phyloP scores from a whole-genome alignment of 2,888 invertebrate species.

The Sipha maydis region DNA sequence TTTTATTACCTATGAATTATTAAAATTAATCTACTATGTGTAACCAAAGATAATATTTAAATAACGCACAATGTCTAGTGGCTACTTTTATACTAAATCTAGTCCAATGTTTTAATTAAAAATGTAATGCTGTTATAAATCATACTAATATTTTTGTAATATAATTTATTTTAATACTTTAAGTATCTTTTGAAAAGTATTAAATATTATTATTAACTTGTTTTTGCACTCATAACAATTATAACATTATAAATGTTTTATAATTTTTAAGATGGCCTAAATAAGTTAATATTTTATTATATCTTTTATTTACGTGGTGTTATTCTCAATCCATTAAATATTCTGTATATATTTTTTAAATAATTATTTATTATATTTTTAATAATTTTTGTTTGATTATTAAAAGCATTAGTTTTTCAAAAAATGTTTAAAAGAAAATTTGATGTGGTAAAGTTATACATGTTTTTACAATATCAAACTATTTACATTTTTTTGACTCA shows the following conservation, averaged over 20 bases:
- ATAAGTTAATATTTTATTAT: slow-evolving; percentile 20
- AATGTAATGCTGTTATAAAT: not conserved
- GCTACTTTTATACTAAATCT: slow-evolving; percentile 25
- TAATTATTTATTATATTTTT: not conserved
- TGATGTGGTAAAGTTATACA: not conserved
- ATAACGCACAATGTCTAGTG: slow-evolving; percentile 2
- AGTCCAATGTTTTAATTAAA: slow-evolving; percentile 34
- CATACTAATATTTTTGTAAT: not conserved
- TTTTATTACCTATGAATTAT: not conserved
- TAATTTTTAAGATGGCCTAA: slow-evolving; percentile 13
- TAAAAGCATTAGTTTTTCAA: not conserved
- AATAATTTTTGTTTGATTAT: not conserved
- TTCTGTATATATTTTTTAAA: not conserved
- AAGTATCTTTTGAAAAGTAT: not conserved
- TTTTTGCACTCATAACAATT: slow-evolving; percentile 2
- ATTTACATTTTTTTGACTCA: slow-evolving; percentile 18
- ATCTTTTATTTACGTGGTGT: slow-evolving; percentile 12
- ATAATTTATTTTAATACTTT: slow-evolving; percentile 3
- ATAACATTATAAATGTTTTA: not conserved
- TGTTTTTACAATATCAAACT: no score
- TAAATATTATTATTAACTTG: slow-evolving; percentile 9
- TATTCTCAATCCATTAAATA: not conserved
- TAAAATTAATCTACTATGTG: slow-evolving; percentile 12
- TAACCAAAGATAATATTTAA: slow-evolving; percentile 19
- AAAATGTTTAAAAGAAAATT: not conserved